A percentile compares a stretch with the other conserved stretches of the same genome.
Conservation (phyloP, 2,113 vertebrate genomes). For the Lanius ludovicianus region DNA sequence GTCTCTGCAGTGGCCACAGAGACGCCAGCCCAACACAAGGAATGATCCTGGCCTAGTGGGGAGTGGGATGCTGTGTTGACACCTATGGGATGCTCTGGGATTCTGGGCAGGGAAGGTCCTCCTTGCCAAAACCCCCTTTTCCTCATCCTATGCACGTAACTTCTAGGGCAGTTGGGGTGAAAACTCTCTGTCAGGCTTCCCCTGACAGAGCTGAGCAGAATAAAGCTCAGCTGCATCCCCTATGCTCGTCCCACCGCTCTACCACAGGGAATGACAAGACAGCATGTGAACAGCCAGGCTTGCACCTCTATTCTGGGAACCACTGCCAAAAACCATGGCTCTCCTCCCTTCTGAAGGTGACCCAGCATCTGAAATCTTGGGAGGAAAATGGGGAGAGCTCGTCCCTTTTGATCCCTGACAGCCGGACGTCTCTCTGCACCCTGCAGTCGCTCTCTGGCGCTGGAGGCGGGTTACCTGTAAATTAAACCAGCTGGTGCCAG, state of each 20-base stretch:
- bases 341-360: constrained; percentile 21
- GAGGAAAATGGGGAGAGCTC: background rate
- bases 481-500: constrained; percentile 5
- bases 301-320: background rate
- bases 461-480: background rate
- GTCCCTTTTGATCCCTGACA: background rate
- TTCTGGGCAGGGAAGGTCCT: background rate
- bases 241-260: rapidly evolving
- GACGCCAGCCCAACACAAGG: background rate
- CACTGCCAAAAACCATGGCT: background rate
- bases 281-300: background rate
- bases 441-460: rapidly evolving
- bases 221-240: background rate
- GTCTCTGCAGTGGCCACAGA: background rate
- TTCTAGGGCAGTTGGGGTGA: background rate
- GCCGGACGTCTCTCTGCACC: background rate
- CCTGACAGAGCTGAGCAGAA: background rate
- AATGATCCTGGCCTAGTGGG: background rate
- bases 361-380: background rate
- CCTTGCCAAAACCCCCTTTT: background rate
- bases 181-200: background rate
- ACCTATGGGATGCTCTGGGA: background rate
- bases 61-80: background rate
- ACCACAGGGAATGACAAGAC: rapidly evolving
- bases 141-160: rapidly evolving